Conservation (phyloP, 2,113 vertebrate species). For the Phyllopteryx taeniolatus region DNA sequence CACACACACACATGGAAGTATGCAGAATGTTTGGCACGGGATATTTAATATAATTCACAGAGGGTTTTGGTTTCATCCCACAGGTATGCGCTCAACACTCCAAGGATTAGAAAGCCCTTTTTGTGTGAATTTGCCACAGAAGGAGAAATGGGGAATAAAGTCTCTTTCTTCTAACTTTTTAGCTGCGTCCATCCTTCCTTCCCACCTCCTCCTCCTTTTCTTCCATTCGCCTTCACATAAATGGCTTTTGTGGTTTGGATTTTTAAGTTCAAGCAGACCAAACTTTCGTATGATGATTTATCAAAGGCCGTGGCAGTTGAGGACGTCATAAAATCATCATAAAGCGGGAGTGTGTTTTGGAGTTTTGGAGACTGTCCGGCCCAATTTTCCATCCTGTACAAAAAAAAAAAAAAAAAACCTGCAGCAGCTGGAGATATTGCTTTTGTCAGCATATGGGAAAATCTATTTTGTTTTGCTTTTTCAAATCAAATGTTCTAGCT, state of each 20-base stretch:
- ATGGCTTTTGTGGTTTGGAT: constrained; percentile 42
- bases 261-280: constrained; percentile 31
- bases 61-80: constrained; percentile 75
- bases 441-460: constrained; percentile 57
- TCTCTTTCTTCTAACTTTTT: constrained; percentile 35
- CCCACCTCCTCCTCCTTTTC: constrained; percentile 14
- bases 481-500: constrained; percentile 52
- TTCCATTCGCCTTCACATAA: constrained; percentile 44
- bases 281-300: constrained; percentile 24
- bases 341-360: constrained; percentile 26
- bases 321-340: constrained; percentile 26
- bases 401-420: constrained; percentile 31
- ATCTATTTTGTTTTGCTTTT: constrained; percentile 15
- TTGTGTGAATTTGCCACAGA: constrained; percentile 65
- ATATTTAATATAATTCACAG: constrained; percentile 68
- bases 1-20: constrained; percentile 56
- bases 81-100: constrained; percentile 69
- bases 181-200: constrained; percentile 28
- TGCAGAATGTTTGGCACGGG: constrained; percentile 56
- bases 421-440: constrained; percentile 49
- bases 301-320: constrained; percentile 32
- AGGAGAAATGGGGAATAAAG: constrained; percentile 53
- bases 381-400: constrained; percentile 45
- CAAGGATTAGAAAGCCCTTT: constrained; percentile 64
- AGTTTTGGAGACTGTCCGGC: constrained; percentile 36